These are phyloP conservation scores for Thysanoteuthis rhombus DNA, from an alignment of 2,888 invertebrate genomes.

Conservation along the genomic window DNA sequence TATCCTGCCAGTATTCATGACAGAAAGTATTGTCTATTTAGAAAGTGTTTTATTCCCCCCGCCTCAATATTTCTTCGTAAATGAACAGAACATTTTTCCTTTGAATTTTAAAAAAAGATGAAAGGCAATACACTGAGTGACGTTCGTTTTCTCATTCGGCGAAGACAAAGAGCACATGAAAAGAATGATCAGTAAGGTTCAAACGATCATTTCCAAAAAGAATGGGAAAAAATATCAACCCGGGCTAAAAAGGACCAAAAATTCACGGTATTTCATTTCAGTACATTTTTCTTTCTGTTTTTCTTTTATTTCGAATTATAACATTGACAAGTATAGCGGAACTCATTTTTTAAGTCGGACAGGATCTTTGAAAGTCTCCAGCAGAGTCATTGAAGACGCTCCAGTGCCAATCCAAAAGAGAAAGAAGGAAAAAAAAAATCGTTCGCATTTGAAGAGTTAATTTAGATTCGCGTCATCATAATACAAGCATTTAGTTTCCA, in stretches of 20 bases:
- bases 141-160: neutral
- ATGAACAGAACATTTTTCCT: neutral
- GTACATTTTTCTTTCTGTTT: neutral
- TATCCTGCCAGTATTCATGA: neutral
- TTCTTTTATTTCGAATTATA: neutral
- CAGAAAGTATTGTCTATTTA: neutral
- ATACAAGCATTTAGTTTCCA: neutral
- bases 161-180: neutral
- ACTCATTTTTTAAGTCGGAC: neutral
- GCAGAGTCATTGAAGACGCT: neutral
- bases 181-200: neutral
- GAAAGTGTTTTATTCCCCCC: neutral
- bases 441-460: neutral
- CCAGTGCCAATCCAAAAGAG: neutral
- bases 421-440: neutral
- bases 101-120: neutral
- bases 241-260: neutral
- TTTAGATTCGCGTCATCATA: neutral
- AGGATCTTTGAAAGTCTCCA: neutral
- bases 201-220: too few relatives aligned
- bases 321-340: neutral
- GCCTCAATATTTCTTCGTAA: neutral
- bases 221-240: neutral
- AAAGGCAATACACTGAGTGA: too few relatives aligned
- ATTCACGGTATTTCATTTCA: neutral